A percentile compares a stretch with the other conserved stretches of the same genome.
Conservation (phyloP, 2,797 vertebrate species). For the Protosalanx chinensis region DNA sequence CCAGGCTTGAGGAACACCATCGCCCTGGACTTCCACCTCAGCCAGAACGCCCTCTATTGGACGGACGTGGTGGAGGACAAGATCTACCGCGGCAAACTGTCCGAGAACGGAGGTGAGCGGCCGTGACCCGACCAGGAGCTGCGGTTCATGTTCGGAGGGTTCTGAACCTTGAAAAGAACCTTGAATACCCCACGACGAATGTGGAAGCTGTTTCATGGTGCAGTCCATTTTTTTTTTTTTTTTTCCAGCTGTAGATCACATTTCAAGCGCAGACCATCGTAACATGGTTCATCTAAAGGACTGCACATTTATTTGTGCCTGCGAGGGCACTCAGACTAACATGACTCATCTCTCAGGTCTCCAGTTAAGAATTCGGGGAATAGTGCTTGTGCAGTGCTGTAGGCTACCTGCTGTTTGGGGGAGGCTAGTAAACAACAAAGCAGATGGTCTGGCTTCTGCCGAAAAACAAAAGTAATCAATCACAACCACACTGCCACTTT, state of each 20-base stretch:
- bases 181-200: background rate
- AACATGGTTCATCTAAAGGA: background rate
- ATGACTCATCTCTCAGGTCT: slow-evolving; percentile 8
- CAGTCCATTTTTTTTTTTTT: background rate
- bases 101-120: slow-evolving; percentile 87
- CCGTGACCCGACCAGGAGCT: background rate
- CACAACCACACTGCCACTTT: slow-evolving; percentile 1
- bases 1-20: slow-evolving; percentile 96
- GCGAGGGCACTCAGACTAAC: background rate
- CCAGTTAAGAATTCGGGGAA: slow-evolving; percentile 13
- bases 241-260: background rate
- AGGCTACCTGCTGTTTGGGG: slow-evolving; percentile 8
- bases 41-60: slow-evolving; percentile 95
- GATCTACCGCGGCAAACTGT: slow-evolving; percentile 94
- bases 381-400: background rate
- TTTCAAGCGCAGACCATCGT: background rate
- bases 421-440: slow-evolving; percentile 15
- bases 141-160: too few relatives aligned
- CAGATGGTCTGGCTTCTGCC: slow-evolving; percentile 10
- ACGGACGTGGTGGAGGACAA: slow-evolving; percentile 98
- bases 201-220: background rate
- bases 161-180: background rate
- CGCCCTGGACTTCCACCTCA: slow-evolving; percentile 95
- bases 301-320: background rate
- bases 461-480: slow-evolving; percentile 22